Percentiles rank a stretch among this genome's conserved stretches.
These are phyloP conservation scores for Neofelis nebulosa DNA, from an alignment of 2,113 vertebrate species.

Conservation along the genomic window DNA sequence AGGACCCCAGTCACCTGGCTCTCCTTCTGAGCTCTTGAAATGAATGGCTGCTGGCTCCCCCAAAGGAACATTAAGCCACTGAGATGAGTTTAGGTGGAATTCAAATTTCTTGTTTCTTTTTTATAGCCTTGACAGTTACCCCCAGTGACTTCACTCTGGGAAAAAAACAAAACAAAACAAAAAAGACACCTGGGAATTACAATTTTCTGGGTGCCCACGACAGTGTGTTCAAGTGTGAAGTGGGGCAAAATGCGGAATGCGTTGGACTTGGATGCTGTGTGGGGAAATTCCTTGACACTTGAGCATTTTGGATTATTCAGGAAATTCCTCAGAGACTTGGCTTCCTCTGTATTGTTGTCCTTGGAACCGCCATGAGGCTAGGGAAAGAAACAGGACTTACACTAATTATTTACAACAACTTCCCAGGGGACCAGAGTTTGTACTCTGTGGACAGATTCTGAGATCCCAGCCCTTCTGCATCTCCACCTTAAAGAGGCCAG, in stretches of 20 bases:
- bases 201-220: neutral
- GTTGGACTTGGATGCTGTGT: neutral
- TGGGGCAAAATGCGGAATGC: neutral
- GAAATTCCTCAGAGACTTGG: conserved; percentile 41
- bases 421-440: neutral
- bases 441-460: conserved; percentile 11
- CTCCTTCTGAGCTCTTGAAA: neutral
- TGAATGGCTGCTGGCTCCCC: neutral
- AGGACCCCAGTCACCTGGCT: neutral
- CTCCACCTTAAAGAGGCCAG: neutral
- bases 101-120: neutral
- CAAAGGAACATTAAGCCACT: neutral
- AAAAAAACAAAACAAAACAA: neutral
- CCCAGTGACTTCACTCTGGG: neutral
- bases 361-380: neutral
- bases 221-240: neutral
- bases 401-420: conserved; percentile 41
- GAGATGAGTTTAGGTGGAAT: neutral
- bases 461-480: neutral
- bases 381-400: neutral
- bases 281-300: conserved; percentile 31
- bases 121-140: neutral
- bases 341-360: conserved; percentile 34
- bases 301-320: conserved; percentile 26
- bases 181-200: conserved; percentile 12